Evolutionary conservation across 2,113 vertebrate genomes (phyloP), one percentile per base, ranked within the genome.

Genomic region (Podiceps cristatus): DNA sequence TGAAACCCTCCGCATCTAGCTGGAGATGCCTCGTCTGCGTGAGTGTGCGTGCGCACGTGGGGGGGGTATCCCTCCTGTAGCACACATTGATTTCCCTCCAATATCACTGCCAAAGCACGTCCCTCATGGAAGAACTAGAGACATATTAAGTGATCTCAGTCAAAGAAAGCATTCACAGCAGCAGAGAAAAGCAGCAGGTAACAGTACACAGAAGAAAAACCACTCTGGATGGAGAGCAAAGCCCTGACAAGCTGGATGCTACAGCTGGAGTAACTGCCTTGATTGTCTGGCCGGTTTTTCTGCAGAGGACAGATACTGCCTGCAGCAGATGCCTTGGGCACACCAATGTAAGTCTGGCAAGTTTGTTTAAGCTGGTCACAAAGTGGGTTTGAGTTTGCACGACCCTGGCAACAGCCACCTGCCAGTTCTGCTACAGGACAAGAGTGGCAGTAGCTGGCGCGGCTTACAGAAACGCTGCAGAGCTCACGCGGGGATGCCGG

Each of bases 11-110:
- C 35, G 12, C 18, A 1, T 22, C 47, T 7, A 31, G 22, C 37
- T 24, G 68, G 44, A 83, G 50, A 66, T 1, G 0, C 58, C 45
- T 17, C 20, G 6, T 24, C 5, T 5, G 22, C 9, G 64, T 18
- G 5, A 0, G 9, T 18, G 16, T 2, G 13, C 5, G 22, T 0
- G 3, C 1, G 7, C 2, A 4, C 8, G 16, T 45, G 37, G 37
- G 37, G 6, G n/a, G 19, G 11, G 60, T 67, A 8, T 17, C 18
- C 13, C 18, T 83, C 40, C 49, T 24, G 55, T 37, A 82, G 56
- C 10, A n/a, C 3, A 4, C 10, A 3, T 60, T 29, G 37, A 56
- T 67, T 47, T 80, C 76, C 33, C 45, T 76, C 11, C 29, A 24
- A 1, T 4, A 31, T 40, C 31, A 18, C 47, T 82, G 47, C 31